Percentiles rank a stretch among this genome's conserved stretches.
These are phyloP conservation scores for Pomatostomus ruficeps DNA, from an alignment of 2,113 vertebrate species.

Conservation along the genomic window DNA sequence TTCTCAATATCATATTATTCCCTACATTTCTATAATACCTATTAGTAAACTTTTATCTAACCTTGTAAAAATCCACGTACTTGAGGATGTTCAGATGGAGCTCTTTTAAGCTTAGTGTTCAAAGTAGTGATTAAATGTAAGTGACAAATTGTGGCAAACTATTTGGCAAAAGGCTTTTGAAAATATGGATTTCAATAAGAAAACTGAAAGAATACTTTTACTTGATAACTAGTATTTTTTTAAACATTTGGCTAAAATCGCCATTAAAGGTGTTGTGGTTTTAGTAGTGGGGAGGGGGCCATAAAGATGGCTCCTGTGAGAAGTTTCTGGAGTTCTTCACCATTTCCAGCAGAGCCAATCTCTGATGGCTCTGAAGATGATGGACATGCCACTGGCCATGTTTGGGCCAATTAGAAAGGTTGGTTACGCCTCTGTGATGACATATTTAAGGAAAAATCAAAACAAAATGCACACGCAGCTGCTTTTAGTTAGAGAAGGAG, in stretches of 20 bases:
- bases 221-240: not conserved
- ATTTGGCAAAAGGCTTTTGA: not conserved
- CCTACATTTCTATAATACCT: not conserved
- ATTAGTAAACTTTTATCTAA: not conserved
- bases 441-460: too few species aligned
- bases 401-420: too few species aligned
- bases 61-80: not conserved
- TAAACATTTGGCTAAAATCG: not conserved
- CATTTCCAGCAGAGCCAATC: too few species aligned
- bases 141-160: not conserved
- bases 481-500: too few species aligned
- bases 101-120: not conserved
- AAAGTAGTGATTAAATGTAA: not conserved
- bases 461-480: too few species aligned
- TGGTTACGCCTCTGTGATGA: too few species aligned
- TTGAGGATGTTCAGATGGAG: not conserved
- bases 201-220: not conserved
- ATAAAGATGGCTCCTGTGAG: too few species aligned
- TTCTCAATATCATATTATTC: not conserved
- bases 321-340: too few species aligned
- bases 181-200: not conserved
- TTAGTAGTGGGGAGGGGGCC: too few species aligned
- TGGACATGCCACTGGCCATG: too few species aligned
- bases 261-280: too few species aligned
- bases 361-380: too few species aligned